Evolutionary conservation across 2,888 invertebrate genomes (phyloP), one percentile per base, ranked within the genome.

Genomic region (Tinea trinotella): DNA sequence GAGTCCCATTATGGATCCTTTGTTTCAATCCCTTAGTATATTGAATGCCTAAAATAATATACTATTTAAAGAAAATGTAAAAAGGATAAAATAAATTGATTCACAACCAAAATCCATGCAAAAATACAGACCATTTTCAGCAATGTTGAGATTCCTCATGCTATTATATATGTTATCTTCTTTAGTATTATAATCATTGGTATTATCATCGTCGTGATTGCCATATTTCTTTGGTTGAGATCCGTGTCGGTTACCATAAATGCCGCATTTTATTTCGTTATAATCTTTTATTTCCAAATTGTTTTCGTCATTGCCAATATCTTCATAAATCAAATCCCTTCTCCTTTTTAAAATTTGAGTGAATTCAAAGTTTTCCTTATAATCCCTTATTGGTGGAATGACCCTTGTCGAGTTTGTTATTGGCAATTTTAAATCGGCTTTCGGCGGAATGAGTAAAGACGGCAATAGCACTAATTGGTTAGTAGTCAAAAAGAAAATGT

Each of bases 321-420:
- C 96, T 88, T 57, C n/a, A n/a, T n/a, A n/a, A n/a, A n/a, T n/a
- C n/a, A n/a, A n/a, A n/a, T n/a, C n/a, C n/a, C 95, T 88, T 57
- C 96, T 88, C 63, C 94, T 88, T 64, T 93, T 88, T 58, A 96
- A 82, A 54, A 93, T 94, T 46, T 95, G 92, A 20, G 92, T 95
- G 20, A 95, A 90, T 62, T 94, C 95, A 66, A 91, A 92, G 65
- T 73, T 78, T 48, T 84, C 83, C 56, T 78, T 81, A 54, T 72
- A 74, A 35, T 81, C 78, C 57, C 70, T 60, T 48, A 79, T 68
- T 1, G 75, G 62, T 1, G 80, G 74, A 57, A 74, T 59, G 56
- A 66, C 73, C 54, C 62, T 60, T 44, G 69, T 56, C 56, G 57
- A n/a, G 15, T n/a, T 40, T 46, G 19, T 65, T 67, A 62, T 64